A percentile compares a stretch with the other conserved stretches of the same genome.
These are phyloP conservation scores for Halisarca cf. caerulea DNA, from an alignment of 37 sponge, comb jelly and placozoan species.

Conservation along the genomic window DNA sequence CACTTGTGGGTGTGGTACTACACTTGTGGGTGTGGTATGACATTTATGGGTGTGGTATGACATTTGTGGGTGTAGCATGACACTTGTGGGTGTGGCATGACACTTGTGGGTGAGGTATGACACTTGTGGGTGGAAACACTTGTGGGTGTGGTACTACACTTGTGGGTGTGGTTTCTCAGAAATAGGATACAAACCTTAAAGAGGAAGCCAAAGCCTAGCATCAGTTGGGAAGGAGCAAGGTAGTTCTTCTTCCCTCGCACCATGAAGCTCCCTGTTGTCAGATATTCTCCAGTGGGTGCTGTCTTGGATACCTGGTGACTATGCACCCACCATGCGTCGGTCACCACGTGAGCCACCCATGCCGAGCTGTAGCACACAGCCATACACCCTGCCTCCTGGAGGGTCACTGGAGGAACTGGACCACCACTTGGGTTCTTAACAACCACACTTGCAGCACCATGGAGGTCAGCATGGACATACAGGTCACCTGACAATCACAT, in stretches of 20 bases:
- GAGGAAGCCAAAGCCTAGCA: constrained; percentile 89
- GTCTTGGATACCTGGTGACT: constrained; percentile 96
- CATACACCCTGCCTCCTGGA: constrained; percentile 93
- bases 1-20: no score
- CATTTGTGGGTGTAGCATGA: no score
- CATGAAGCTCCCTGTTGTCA: constrained; percentile 99
- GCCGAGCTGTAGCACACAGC: constrained; percentile 96
- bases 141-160: neutral
- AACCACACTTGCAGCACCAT: constrained; percentile 93
- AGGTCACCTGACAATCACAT: constrained; percentile 71
- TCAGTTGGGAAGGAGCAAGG: constrained; percentile 85
- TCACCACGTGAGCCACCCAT: constrained; percentile 90
- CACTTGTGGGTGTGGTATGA: no score
- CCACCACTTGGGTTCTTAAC: constrained; percentile 87
- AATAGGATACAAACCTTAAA: constrained; percentile 67
- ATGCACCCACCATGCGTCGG: constrained; percentile 96
- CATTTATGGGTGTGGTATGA: no score
- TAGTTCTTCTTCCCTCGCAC: constrained; percentile 98
- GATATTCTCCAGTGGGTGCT: constrained; percentile 96
- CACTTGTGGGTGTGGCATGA: no score
- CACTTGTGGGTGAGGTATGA: no score
- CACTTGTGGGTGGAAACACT: neutral
- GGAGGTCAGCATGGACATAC: constrained; percentile 98
- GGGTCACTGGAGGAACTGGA: constrained; percentile 85
- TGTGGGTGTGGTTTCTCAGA: neutral